phyloP scores from a whole-genome alignment of 2,797 vertebrate genomes.

The Carapus acus region DNA sequence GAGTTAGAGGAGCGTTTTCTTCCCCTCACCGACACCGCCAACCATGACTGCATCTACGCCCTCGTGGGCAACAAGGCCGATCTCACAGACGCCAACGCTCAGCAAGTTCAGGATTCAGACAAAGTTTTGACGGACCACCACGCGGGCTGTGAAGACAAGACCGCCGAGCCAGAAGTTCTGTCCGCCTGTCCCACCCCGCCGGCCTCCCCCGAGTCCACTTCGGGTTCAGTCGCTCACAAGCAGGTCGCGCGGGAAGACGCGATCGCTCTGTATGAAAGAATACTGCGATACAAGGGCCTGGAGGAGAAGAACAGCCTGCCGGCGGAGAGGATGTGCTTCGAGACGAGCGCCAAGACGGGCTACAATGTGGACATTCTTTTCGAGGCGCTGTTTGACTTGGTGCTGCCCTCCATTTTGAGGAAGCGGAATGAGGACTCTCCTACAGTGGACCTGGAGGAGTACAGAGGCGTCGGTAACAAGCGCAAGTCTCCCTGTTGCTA shows the following conservation, averaged over 20 bases:
- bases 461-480: constrained; percentile 59
- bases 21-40: constrained; percentile 89
- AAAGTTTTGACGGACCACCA: constrained; percentile 29
- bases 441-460: constrained; percentile 80
- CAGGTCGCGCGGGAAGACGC: constrained; percentile 85
- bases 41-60: constrained; percentile 87
- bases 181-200: constrained; percentile 54
- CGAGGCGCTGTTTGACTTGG: constrained; percentile 88
- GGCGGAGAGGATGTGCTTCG: constrained; percentile 91
- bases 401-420: constrained; percentile 81
- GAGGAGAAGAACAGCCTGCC: constrained; percentile 80
- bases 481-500: constrained; percentile 62
- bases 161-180: constrained; percentile 37
- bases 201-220: constrained; percentile 47
- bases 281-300: constrained; percentile 86
- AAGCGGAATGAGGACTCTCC: constrained; percentile 77
- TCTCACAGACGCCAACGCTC: constrained; percentile 72
- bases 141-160: constrained; percentile 37
- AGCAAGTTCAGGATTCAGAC: constrained; percentile 9
- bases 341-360: constrained; percentile 94
- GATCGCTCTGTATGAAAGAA: constrained; percentile 79
- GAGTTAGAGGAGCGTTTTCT: constrained; percentile 96
- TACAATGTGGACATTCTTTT: constrained; percentile 90
- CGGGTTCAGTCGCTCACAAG: constrained; percentile 56
- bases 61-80: constrained; percentile 95